These are phyloP conservation scores for Hipparchia semele DNA, from an alignment of 2,888 invertebrate genomes.

Conservation along the genomic window DNA sequence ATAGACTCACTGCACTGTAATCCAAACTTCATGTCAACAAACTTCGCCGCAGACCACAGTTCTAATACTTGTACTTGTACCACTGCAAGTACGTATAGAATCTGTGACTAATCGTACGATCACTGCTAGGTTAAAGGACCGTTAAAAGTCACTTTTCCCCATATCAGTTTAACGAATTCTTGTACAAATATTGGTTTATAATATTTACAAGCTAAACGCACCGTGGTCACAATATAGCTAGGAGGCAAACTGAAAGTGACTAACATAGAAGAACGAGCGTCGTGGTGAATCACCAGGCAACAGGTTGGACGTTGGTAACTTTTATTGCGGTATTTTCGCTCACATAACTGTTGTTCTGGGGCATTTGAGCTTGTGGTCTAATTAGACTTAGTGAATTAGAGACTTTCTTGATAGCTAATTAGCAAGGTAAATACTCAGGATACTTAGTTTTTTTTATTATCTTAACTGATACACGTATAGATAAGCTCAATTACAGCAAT, in stretches of 20 bases:
- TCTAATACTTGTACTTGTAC: constrained; percentile 12
- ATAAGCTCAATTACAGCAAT: no score
- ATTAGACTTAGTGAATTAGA: constrained; percentile 50
- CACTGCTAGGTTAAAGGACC: background rate
- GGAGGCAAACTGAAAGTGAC: constrained; percentile 35
- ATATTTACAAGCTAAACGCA: constrained; percentile 57
- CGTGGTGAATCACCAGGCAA: constrained; percentile 68
- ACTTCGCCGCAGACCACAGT: constrained; percentile 23
- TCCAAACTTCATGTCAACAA: constrained; percentile 58
- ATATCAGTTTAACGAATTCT: constrained; percentile 33
- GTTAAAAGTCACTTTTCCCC: constrained; percentile 3
- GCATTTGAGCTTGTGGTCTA: constrained; percentile 52
- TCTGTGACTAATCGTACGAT: constrained; percentile 11
- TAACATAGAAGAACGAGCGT: constrained; percentile 40
- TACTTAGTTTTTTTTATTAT: background rate
- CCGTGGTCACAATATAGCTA: constrained; percentile 8
- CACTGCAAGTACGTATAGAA: constrained; percentile 1
- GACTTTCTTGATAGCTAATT: constrained; percentile 4
- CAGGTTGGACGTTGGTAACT: constrained; percentile 68
- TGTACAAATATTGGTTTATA: constrained; percentile 63
- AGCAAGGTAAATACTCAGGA: background rate
- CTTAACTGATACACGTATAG: no score
- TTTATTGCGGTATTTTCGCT: constrained; percentile 71
- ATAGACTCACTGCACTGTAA: constrained; percentile 48
- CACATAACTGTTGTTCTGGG: constrained; percentile 61